Percentiles rank a stretch among this genome's conserved stretches.
Conservation (phyloP, 2,888 invertebrate species). For the Anthophora plumipes region DNA sequence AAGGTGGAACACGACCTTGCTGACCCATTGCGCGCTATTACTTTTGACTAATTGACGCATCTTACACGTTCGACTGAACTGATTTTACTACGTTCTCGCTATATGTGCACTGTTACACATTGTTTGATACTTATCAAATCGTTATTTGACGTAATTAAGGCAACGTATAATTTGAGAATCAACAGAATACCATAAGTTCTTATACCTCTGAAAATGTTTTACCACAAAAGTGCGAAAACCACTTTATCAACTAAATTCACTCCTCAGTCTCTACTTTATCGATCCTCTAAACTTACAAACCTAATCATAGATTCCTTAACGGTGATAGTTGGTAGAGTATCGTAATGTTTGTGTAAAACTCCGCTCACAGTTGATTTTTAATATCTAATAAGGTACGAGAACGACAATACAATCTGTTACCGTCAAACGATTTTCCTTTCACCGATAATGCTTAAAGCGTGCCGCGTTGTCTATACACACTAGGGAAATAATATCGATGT, state of each 20-base stretch:
- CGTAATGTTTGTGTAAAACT: not conserved
- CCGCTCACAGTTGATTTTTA: not conserved
- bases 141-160: not conserved
- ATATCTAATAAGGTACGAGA: not conserved
- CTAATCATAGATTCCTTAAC: not conserved
- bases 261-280: not conserved
- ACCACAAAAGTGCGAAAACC: not conserved
- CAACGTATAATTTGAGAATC: not conserved
- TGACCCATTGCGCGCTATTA: slow-evolving; percentile 32
- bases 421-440: slow-evolving; percentile 20
- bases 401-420: not conserved
- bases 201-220: not conserved
- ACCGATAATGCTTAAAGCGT: not conserved
- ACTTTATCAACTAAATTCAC: not conserved
- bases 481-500: slow-evolving; percentile 29
- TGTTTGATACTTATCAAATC: not conserved
- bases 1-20: slow-evolving; percentile 42
- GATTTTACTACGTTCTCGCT: not conserved
- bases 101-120: not conserved
- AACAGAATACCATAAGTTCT: not conserved
- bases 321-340: too few species aligned
- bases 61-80: not conserved
- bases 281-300: not conserved
- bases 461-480: slow-evolving; percentile 10
- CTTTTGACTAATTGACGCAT: slow-evolving; percentile 39